Evolutionary conservation across 2,797 vertebrate species (phyloP).

Genomic region (Myotis myotis): DNA sequence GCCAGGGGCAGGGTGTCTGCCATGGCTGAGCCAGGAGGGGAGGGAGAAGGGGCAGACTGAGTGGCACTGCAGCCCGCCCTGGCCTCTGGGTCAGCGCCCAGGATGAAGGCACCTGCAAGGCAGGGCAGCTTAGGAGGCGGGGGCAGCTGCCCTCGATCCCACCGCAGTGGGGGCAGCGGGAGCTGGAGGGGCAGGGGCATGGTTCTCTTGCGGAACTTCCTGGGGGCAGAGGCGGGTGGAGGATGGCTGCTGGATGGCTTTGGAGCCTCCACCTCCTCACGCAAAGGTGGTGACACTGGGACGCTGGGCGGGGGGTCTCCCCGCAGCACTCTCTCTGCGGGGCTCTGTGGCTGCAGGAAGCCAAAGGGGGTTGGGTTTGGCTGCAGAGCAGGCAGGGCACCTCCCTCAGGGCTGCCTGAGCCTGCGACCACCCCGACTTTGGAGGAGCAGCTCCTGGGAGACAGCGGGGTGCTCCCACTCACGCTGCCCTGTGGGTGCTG

Average conservation of each 20-base stretch:
- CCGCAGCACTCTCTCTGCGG: constrained; percentile 80
- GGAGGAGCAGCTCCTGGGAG: accelerated
- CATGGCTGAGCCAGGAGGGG: background rate
- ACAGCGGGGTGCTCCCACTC: background rate
- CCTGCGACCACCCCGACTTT: accelerated
- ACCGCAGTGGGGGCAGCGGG: constrained; percentile 77
- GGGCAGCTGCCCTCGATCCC: constrained; percentile 87
- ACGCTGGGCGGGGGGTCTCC: constrained; percentile 79
- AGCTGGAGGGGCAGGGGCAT: constrained; percentile 84
- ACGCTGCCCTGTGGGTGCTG: no score
- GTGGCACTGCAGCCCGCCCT: background rate
- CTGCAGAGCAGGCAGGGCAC: background rate
- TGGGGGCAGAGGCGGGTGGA: background rate
- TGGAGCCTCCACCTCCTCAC: constrained; percentile 69
- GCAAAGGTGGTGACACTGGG: constrained; percentile 47
- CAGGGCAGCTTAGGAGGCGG: constrained; percentile 89
- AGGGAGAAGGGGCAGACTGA: constrained; percentile 27
- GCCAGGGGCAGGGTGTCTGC: background rate
- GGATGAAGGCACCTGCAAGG: constrained; percentile 86
- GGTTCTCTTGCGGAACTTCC: constrained; percentile 87
- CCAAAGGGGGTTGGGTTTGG: constrained; percentile 83
- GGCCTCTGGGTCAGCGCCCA: constrained; percentile 74
- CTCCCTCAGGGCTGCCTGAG: background rate
- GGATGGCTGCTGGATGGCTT: background rate
- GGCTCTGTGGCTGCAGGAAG: constrained; percentile 86